These are phyloP conservation scores for Trigoniulus corallinus DNA, from an alignment of 1,140 invertebrate genomes.

Conservation along the genomic window DNA sequence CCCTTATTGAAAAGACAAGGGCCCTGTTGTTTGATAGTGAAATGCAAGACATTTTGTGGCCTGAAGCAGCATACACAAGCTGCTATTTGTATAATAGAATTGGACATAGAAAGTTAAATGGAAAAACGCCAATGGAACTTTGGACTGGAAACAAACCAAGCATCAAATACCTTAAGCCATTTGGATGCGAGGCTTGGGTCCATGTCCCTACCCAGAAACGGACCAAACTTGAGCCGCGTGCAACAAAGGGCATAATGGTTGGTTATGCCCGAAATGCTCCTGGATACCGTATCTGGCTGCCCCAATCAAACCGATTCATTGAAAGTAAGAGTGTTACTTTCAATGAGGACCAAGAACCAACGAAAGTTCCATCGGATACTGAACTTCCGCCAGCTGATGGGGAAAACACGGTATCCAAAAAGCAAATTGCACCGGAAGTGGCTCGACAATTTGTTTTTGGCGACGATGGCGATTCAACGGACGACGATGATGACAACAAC, in stretches of 20 bases:
- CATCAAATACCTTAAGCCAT: background rate
- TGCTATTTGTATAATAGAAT: background rate
- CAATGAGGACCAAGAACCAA: too few relatives aligned
- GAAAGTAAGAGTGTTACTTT: background rate
- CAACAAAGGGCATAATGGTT: background rate
- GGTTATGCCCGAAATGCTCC: background rate
- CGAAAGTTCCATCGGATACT: too few relatives aligned
- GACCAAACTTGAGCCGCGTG: background rate
- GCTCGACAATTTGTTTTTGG: too few relatives aligned
- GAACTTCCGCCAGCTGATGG: too few relatives aligned
- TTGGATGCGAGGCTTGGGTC: background rate
- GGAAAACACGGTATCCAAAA: too few relatives aligned
- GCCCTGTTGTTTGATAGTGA: slow-evolving; percentile 22
- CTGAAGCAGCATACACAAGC: background rate
- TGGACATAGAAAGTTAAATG: background rate
- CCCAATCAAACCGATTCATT: background rate
- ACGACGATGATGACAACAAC: too few relatives aligned
- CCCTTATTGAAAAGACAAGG: slow-evolving; percentile 7
- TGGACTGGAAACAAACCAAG: background rate
- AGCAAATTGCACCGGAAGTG: too few relatives aligned
- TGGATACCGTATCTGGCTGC: background rate
- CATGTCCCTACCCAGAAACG: background rate
- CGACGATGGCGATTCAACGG: too few relatives aligned
- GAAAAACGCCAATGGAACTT: too few relatives aligned
- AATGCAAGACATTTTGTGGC: slow-evolving; percentile 16